A percentile compares a stretch with the other conserved stretches of the same genome.
These are phyloP conservation scores for Mus minutoides DNA, from an alignment of 2,797 vertebrate species.

Conservation along the genomic window DNA sequence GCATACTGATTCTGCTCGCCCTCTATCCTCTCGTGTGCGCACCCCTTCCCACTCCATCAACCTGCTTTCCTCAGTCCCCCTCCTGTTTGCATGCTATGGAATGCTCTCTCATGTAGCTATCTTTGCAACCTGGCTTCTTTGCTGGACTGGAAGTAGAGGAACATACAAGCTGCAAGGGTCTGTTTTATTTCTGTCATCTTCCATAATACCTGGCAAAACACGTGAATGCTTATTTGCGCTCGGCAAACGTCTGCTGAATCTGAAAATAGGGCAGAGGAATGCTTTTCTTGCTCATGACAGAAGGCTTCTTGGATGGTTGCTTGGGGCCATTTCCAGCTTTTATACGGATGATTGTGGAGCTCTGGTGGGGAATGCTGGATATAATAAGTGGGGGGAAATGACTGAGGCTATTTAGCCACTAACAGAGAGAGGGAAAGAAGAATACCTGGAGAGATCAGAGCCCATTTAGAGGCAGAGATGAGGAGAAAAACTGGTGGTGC, in stretches of 20 bases:
- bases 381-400: slow-evolving; percentile 17
- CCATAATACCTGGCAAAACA: not conserved
- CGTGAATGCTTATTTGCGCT: not conserved
- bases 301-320: slow-evolving; percentile 48
- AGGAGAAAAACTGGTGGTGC: not conserved
- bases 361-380: not conserved
- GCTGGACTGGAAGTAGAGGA: slow-evolving; percentile 5
- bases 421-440: not conserved
- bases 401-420: slow-evolving; percentile 41
- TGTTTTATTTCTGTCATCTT: slow-evolving; percentile 44
- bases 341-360: slow-evolving; percentile 19
- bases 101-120: not conserved
- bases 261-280: slow-evolving; percentile 43
- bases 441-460: slow-evolving; percentile 36
- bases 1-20: not conserved
- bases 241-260: slow-evolving; percentile 32
- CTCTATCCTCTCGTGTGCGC: not conserved
- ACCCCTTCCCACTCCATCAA: not conserved
- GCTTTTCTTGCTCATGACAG: slow-evolving; percentile 40
- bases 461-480: slow-evolving; percentile 46
- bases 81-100: not conserved
- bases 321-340: slow-evolving; percentile 56
- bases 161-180: not conserved
- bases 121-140: not conserved
- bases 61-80: not conserved